These are phyloP conservation scores for Decapterus maruadsi DNA, from an alignment of 2,797 vertebrate species.

Conservation along the genomic window DNA sequence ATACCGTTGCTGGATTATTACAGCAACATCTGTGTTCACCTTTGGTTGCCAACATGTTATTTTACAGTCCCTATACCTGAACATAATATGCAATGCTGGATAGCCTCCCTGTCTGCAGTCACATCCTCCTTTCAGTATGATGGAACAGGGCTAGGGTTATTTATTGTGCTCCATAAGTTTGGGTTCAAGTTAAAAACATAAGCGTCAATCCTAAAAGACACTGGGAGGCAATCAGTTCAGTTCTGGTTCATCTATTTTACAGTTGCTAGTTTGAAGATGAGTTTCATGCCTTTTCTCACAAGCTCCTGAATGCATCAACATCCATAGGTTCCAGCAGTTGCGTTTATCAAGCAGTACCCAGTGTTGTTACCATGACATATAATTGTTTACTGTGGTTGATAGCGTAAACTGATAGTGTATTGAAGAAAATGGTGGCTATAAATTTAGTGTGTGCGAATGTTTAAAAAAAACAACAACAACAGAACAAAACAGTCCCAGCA, in stretches of 20 bases:
- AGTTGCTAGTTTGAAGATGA: neutral
- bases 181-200: too few species aligned
- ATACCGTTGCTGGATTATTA: neutral
- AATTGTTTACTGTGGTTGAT: too few species aligned
- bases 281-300: neutral
- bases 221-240: neutral
- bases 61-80: too few species aligned
- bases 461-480: too few species aligned
- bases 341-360: neutral
- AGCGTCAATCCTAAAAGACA: neutral
- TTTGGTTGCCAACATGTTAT: too few species aligned
- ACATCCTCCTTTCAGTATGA: neutral
- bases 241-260: neutral
- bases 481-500: too few species aligned
- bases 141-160: neutral
- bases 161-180: neutral
- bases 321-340: neutral
- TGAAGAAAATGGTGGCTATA: too few species aligned
- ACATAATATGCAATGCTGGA: too few species aligned
- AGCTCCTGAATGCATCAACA: neutral
- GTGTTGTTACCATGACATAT: too few species aligned
- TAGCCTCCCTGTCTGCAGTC: neutral
- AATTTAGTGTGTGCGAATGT: too few species aligned
- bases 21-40: conserved; percentile 11
- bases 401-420: too few species aligned